phyloP scores from a whole-genome alignment of 2,797 vertebrate species.

The Austrolebias charrua region DNA sequence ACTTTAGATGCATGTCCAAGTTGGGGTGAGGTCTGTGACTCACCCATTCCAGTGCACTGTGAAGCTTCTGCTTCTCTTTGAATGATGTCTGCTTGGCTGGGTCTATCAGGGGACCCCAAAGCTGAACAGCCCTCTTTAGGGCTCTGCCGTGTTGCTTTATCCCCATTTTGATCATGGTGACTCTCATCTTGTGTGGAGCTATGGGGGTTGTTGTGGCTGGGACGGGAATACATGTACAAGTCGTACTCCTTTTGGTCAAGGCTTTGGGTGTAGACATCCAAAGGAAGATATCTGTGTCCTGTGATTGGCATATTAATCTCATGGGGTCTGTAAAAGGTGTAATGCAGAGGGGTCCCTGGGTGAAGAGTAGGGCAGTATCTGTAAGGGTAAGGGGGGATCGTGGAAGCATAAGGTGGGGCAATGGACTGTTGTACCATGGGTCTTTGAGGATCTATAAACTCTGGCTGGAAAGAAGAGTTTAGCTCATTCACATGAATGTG shows the following conservation, averaged over 20 bases:
- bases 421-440: constrained; percentile 87
- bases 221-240: constrained; percentile 74
- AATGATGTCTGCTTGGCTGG: constrained; percentile 84
- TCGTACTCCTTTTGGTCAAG: constrained; percentile 76
- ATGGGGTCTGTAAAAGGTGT: constrained; percentile 83
- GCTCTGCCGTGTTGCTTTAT: constrained; percentile 86
- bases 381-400: constrained; percentile 85
- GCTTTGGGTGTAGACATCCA: constrained; percentile 78
- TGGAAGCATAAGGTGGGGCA: constrained; percentile 62
- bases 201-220: constrained; percentile 52
- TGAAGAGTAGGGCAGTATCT: constrained; percentile 84
- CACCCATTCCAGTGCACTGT: constrained; percentile 33
- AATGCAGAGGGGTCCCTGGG: constrained; percentile 78
- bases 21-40: constrained; percentile 26
- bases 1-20: constrained; percentile 44
- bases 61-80: constrained; percentile 76
- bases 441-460: constrained; percentile 84
- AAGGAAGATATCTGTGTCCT: constrained; percentile 60
- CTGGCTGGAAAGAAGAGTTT: constrained; percentile 72
- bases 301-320: constrained; percentile 79
- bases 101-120: constrained; percentile 91
- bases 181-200: constrained; percentile 54
- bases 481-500: constrained; percentile 75
- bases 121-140: constrained; percentile 90
- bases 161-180: constrained; percentile 64